These are phyloP conservation scores for Gambusia yucatana DNA, from an alignment of 2,797 vertebrate species.

Conservation along the genomic window DNA sequence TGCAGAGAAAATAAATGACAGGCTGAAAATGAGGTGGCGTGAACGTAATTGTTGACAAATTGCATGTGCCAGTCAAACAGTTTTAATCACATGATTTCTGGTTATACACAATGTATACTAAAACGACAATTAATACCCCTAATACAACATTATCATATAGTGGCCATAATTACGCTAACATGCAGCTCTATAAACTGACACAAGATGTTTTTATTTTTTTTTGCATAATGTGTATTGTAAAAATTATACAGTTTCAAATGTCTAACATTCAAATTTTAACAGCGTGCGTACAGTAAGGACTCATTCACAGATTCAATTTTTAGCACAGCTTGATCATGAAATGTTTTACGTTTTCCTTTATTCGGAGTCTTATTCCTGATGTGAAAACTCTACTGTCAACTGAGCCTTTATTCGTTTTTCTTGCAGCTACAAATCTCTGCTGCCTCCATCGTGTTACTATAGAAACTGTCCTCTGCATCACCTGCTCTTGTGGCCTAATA, in stretches of 20 bases:
- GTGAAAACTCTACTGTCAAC: slow-evolving; percentile 25
- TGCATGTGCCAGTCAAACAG: background rate
- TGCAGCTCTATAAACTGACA: too few relatives aligned
- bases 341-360: slow-evolving; percentile 20
- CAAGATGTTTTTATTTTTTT: background rate
- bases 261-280: background rate
- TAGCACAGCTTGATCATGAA: slow-evolving; percentile 35
- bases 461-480: slow-evolving; percentile 56
- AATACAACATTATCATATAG: background rate
- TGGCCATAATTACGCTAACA: background rate
- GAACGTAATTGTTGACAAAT: background rate
- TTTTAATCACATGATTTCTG: background rate
- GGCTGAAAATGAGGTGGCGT: background rate
- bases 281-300: background rate
- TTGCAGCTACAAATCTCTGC: slow-evolving; percentile 31
- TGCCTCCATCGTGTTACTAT: slow-evolving; percentile 54
- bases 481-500: slow-evolving; percentile 24
- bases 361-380: slow-evolving; percentile 18
- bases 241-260: background rate
- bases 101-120: background rate
- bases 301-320: slow-evolving; percentile 7
- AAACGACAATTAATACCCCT: background rate
- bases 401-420: slow-evolving; percentile 26
- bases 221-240: background rate
- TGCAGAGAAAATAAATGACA: background rate